phyloP scores from a whole-genome alignment of 2,113 vertebrate species.

The Ciconia maguari region DNA sequence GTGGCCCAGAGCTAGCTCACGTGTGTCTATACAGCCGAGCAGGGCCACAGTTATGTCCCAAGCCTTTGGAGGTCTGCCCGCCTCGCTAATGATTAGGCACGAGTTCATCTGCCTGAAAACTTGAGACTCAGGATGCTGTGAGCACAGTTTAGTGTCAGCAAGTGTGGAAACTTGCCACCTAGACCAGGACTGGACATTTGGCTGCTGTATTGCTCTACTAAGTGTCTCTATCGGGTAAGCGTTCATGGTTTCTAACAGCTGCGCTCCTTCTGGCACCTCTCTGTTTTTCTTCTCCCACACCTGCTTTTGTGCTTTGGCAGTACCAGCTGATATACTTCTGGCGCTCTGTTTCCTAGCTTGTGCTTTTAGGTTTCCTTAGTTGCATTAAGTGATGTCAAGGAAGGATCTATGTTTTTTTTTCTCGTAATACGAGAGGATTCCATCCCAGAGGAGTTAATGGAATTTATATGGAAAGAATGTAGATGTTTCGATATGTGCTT shows the following conservation, averaged over 20 bases:
- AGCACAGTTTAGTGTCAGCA: background rate
- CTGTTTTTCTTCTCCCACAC: background rate
- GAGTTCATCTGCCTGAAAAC: background rate
- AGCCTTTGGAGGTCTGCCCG: background rate
- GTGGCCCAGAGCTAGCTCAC: background rate
- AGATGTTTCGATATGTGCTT: background rate
- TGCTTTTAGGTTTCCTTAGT: background rate
- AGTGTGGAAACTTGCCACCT: background rate
- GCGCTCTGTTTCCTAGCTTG: background rate
- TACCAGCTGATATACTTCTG: background rate
- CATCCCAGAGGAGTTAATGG: background rate
- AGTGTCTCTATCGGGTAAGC: background rate
- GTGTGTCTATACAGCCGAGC: rapidly evolving
- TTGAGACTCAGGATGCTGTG: background rate
- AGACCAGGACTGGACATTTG: background rate
- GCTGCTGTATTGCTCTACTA: background rate
- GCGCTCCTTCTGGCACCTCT: background rate
- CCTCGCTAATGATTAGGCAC: rapidly evolving
- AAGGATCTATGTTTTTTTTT: background rate
- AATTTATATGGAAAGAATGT: background rate
- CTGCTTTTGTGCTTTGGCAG: background rate
- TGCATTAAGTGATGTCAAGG: background rate
- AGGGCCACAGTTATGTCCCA: background rate
- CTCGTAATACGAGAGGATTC: background rate
- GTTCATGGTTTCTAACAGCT: background rate